phyloP scores from a whole-genome alignment of 2,888 invertebrate species.

The Arctia plantaginis region DNA sequence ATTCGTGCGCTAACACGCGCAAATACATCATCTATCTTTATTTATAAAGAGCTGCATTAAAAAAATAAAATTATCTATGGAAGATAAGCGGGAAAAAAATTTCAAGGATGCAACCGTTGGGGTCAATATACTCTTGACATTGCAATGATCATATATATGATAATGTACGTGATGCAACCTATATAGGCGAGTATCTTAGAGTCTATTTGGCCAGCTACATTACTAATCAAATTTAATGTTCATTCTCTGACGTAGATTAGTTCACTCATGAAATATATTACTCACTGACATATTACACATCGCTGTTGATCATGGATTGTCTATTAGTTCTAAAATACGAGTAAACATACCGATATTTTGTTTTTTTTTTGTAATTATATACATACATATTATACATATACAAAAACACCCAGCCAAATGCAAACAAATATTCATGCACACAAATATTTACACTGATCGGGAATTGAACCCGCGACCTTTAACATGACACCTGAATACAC shows the following conservation, averaged over 20 bases:
- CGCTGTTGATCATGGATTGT: background rate
- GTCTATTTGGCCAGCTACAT: slow-evolving; percentile 33
- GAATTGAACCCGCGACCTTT: background rate
- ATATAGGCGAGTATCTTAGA: slow-evolving; percentile 50
- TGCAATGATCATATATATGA: slow-evolving; percentile 60
- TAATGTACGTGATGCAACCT: slow-evolving; percentile 70
- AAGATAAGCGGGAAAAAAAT: slow-evolving; percentile 67
- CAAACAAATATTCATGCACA: background rate
- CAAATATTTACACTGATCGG: slow-evolving; percentile 1
- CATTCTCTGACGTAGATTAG: slow-evolving; percentile 5
- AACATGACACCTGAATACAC: background rate
- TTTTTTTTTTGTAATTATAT: background rate
- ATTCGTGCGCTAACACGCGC: slow-evolving; percentile 32
- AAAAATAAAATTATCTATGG: slow-evolving; percentile 72
- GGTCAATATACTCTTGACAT: slow-evolving; percentile 82
- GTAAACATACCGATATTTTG: background rate
- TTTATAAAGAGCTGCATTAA: slow-evolving; percentile 45
- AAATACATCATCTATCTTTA: slow-evolving; percentile 49
- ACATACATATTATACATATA: background rate
- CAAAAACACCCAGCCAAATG: background rate
- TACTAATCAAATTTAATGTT: slow-evolving; percentile 34
- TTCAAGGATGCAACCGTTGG: slow-evolving; percentile 74
- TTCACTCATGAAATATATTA: background rate
- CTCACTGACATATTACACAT: background rate
- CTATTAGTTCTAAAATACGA: background rate